A percentile compares a stretch with the other conserved stretches of the same genome.
These are phyloP conservation scores for Aphidius ervi DNA, from an alignment of 1,140 invertebrate species.

Conservation along the genomic window DNA sequence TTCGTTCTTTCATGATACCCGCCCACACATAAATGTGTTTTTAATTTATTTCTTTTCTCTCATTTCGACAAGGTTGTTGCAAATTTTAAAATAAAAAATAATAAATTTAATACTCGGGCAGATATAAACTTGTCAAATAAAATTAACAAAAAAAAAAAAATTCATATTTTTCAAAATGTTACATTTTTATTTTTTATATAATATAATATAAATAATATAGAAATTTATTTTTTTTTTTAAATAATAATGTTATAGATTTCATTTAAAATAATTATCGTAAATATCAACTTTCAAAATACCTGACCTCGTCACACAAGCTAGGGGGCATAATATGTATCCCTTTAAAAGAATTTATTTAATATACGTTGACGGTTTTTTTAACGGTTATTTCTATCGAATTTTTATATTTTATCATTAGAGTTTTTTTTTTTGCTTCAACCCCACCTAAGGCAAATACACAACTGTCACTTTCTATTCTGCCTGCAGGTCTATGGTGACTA, in stretches of 20 bases:
- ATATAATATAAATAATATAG: background rate
- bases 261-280: background rate
- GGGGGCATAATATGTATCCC: background rate
- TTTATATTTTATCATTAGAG: no score
- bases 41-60: background rate
- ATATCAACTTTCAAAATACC: no score
- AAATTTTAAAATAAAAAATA: no score
- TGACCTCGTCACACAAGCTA: no score
- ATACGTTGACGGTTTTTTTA: background rate
- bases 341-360: background rate
- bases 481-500: no score
- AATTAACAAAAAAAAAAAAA: background rate
- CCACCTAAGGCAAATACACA: no score
- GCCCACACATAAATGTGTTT: background rate
- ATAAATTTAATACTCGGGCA: no score
- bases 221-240: no score
- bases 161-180: background rate
- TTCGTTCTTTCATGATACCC: conserved; percentile 15
- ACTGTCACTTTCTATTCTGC: no score
- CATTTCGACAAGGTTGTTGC: background rate
- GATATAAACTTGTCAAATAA: background rate
- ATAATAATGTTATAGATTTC: background rate
- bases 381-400: background rate
- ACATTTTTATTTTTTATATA: background rate
- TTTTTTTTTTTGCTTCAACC: no score